Evolutionary conservation across 2,113 vertebrate genomes (phyloP).

Genomic region (Tychaedon coryphoeus): DNA sequence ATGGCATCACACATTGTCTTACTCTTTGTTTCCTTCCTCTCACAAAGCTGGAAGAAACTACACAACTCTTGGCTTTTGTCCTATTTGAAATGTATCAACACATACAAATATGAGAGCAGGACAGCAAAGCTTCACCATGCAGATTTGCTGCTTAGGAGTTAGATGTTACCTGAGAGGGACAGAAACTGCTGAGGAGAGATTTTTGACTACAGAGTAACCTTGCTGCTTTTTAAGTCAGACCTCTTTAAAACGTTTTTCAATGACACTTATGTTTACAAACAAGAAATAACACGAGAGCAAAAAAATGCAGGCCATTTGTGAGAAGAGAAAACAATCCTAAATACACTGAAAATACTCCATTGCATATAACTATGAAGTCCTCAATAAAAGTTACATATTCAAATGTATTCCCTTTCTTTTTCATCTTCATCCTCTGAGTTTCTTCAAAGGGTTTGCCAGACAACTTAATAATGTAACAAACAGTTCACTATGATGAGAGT

Average conservation of each 20-base stretch:
- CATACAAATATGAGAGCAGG: background rate
- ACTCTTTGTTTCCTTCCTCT: background rate
- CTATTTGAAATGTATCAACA: background rate
- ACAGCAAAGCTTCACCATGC: rapidly evolving
- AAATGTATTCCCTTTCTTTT: background rate
- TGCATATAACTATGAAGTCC: background rate
- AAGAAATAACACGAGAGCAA: background rate
- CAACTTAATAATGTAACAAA: background rate
- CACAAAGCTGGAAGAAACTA: background rate
- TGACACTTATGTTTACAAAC: background rate
- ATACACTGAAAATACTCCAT: background rate
- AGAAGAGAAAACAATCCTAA: background rate
- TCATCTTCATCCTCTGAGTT: background rate
- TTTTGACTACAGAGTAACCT: background rate
- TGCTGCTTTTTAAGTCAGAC: background rate
- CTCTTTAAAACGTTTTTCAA: background rate
- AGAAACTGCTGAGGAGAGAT: background rate
- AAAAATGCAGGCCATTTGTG: background rate
- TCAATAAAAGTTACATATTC: background rate
- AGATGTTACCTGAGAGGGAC: background rate
- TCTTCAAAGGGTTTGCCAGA: background rate
- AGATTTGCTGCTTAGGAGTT: background rate
- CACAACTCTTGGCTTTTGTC: background rate
- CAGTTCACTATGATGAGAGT: background rate
- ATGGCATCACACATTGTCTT: background rate